Conservation (phyloP, 2,888 invertebrate species). For the Zhuqinia jingwanae region DNA sequence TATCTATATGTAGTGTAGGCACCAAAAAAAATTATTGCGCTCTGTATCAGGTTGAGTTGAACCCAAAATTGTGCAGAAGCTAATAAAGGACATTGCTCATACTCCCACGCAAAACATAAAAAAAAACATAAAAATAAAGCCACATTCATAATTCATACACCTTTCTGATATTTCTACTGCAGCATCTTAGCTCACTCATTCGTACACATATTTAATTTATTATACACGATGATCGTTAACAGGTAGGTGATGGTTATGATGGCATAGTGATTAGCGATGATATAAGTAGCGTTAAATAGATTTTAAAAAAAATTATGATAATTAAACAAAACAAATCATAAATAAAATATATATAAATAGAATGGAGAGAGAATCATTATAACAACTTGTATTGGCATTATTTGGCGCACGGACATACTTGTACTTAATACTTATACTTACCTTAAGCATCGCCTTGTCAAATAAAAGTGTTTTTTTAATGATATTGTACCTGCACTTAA, state of each 20-base stretch:
- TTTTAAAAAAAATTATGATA: constrained; percentile 23
- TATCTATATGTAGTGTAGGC: background rate
- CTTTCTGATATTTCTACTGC: background rate
- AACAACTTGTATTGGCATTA: too few species aligned
- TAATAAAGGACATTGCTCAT: too few species aligned
- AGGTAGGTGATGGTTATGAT: constrained; percentile 19
- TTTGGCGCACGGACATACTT: too few species aligned
- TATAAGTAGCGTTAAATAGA: constrained; percentile 32
- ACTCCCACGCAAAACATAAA: background rate
- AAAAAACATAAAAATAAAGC: background rate
- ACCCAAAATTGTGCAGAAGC: too few species aligned
- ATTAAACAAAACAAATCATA: background rate
- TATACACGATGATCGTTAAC: background rate
- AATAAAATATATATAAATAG: constrained; percentile 1
- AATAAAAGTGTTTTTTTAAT: too few species aligned
- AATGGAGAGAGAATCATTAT: too few species aligned
- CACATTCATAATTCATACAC: background rate
- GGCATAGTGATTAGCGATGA: background rate
- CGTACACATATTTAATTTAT: background rate
- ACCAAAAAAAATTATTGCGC: background rate
- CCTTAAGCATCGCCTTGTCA: too few species aligned
- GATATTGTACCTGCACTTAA: too few species aligned
- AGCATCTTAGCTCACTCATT: background rate
- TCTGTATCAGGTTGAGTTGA: too few species aligned
- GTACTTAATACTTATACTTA: too few species aligned